phyloP scores from a whole-genome alignment of 2,113 vertebrate species.

The Atlantisia rogersi region DNA sequence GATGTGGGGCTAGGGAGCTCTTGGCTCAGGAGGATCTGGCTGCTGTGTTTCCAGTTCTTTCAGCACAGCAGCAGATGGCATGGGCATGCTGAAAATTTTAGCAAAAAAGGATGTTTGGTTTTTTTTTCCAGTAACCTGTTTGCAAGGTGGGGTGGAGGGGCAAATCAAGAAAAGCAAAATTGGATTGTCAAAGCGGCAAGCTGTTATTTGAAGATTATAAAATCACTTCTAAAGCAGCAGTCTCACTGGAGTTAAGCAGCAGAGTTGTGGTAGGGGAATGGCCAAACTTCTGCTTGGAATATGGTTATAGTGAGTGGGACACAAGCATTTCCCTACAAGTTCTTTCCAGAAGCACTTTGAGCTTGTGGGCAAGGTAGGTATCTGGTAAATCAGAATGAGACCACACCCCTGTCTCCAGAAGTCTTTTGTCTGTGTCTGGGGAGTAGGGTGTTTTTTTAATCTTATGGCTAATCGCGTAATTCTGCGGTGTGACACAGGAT shows the following conservation, averaged over 20 bases:
- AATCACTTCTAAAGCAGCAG: background rate
- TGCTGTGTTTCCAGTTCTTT: background rate
- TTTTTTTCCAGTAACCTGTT: background rate
- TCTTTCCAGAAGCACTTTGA: background rate
- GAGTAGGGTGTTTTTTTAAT: background rate
- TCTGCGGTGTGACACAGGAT: background rate
- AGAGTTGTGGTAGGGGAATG: background rate
- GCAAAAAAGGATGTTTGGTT: background rate
- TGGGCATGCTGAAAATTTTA: background rate
- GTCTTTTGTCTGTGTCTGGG: background rate
- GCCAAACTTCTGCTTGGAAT: background rate
- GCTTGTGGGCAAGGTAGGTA: background rate
- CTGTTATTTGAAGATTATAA: conserved; percentile 13
- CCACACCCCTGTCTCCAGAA: background rate
- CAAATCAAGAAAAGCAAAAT: background rate
- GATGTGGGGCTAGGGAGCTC: background rate
- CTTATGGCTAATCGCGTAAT: background rate
- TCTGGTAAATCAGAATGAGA: background rate
- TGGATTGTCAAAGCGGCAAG: background rate
- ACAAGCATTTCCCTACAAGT: background rate
- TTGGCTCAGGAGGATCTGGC: background rate
- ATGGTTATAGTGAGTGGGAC: background rate
- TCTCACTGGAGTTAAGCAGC: background rate
- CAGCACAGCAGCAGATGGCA: background rate
- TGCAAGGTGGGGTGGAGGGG: rapidly evolving